phyloP scores from a whole-genome alignment of 2,888 invertebrate species.

The Pheosia tremula region DNA sequence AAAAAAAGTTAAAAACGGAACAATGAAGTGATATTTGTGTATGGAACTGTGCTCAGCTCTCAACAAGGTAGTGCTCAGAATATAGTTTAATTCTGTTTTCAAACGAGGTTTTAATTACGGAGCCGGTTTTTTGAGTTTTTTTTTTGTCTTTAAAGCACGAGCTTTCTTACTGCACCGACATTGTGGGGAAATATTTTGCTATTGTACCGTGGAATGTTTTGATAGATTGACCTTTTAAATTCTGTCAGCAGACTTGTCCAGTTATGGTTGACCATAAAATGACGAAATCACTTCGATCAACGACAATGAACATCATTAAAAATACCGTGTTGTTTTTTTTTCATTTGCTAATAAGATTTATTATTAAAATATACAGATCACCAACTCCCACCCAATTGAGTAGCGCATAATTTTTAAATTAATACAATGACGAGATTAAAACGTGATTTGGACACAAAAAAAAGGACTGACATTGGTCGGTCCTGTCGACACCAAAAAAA shows the following conservation, averaged over 20 bases:
- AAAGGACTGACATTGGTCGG: constrained; percentile 3
- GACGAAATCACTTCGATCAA: no score
- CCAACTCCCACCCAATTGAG: constrained; percentile 6
- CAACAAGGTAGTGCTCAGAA: constrained; percentile 52
- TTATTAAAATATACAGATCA: constrained; percentile 5
- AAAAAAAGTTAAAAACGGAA: constrained; percentile 44
- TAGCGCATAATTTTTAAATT: constrained; percentile 6
- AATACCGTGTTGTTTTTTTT: neutral
- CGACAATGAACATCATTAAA: neutral
- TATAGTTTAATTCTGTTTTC: constrained; percentile 19
- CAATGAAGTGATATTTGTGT: constrained; percentile 68
- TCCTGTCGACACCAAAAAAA: neutral
- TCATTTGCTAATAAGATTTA: neutral
- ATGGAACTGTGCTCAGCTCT: constrained; percentile 61
- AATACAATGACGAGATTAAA: neutral
- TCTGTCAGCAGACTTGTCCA: neutral
- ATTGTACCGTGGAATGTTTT: constrained; percentile 18
- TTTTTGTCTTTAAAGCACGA: constrained; percentile 49
- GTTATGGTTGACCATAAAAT: no score
- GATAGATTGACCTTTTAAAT: neutral
- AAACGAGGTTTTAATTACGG: constrained; percentile 17
- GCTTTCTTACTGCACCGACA: constrained; percentile 44
- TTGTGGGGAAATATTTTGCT: constrained; percentile 17
- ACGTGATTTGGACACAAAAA: neutral
- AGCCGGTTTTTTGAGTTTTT: constrained; percentile 43